Percentiles rank a stretch among this genome's conserved stretches.
Evolutionary conservation across 2,888 invertebrate genomes (phyloP).

Genomic region (Drosophila sordidula): DNA sequence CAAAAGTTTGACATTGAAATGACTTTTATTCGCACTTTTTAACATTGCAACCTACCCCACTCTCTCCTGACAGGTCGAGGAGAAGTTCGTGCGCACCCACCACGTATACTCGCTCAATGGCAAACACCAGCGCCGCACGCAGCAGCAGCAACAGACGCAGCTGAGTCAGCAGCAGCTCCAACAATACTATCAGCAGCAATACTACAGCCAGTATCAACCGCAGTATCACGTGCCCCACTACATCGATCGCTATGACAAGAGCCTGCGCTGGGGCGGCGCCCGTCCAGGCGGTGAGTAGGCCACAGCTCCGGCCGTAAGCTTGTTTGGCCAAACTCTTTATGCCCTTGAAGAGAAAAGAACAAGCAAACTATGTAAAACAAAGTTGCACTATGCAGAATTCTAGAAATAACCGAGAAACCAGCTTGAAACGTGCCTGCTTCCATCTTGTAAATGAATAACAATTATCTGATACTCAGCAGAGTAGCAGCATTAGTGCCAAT

Average conservation of each 20-base stretch:
- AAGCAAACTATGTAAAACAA: neutral
- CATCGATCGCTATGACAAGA: constrained; percentile 84
- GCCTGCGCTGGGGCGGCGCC: constrained; percentile 80
- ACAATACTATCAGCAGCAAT: constrained; percentile 77
- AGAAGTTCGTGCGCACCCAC: constrained; percentile 84
- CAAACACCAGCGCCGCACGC: constrained; percentile 83
- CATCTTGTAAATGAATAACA: neutral
- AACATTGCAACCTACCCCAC: constrained; percentile 29
- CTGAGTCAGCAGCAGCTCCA: constrained; percentile 76
- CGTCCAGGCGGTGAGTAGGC: constrained; percentile 68
- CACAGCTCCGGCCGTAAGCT: neutral
- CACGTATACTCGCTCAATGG: constrained; percentile 82
- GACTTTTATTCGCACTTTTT: constrained; percentile 58
- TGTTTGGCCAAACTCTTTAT: neutral
- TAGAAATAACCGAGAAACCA: neutral
- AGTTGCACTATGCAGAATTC: too few species aligned
- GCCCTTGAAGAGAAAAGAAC: neutral
- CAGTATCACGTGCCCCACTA: constrained; percentile 79
- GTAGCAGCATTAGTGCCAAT: neutral
- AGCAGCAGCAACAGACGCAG: constrained; percentile 82
- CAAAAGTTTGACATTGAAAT: constrained; percentile 71
- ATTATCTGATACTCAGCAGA: neutral
- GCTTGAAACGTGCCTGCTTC: neutral
- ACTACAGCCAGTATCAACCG: constrained; percentile 75
- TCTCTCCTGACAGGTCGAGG: constrained; percentile 82